Percentiles rank a stretch among this genome's conserved stretches.
phyloP scores from a whole-genome alignment of 64 coral and sea anemone species.

The Montipora efflorescens region DNA sequence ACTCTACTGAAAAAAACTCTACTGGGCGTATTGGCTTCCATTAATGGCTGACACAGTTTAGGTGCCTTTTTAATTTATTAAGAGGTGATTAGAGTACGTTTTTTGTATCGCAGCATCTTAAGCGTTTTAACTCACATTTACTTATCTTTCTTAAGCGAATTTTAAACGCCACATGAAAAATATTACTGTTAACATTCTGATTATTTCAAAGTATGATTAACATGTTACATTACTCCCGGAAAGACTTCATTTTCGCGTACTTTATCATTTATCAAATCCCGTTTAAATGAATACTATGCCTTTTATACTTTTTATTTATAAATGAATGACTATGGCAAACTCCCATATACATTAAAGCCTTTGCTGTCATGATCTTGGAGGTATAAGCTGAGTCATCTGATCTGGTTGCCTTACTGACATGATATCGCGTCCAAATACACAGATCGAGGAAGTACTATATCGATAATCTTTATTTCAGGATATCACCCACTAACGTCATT shows the following conservation, averaged over 20 bases:
- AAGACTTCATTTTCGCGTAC: constrained; percentile 1
- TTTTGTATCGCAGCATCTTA: neutral
- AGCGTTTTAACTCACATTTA: neutral
- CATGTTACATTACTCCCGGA: neutral
- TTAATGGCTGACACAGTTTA: neutral
- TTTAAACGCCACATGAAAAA: neutral
- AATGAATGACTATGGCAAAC: too few relatives aligned
- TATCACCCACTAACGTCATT: too few relatives aligned
- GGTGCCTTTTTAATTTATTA: neutral
- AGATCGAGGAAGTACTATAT: too few relatives aligned
- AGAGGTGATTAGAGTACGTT: neutral
- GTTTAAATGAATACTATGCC: neutral
- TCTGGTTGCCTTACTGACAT: too few relatives aligned
- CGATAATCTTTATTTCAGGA: too few relatives aligned
- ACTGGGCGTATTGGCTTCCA: too few relatives aligned
- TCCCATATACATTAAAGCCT: too few relatives aligned
- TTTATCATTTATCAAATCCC: neutral
- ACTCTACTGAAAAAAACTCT: too few relatives aligned
- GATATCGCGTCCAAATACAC: too few relatives aligned
- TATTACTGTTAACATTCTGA: neutral
- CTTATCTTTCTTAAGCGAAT: neutral
- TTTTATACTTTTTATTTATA: neutral
- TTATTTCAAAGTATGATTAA: neutral
- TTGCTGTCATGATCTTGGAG: too few relatives aligned
- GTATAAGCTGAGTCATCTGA: too few relatives aligned